Evolutionary conservation across 2,888 invertebrate species (phyloP), one percentile per base, ranked within the genome.

Genomic region (Limnephilus lunatus): DNA sequence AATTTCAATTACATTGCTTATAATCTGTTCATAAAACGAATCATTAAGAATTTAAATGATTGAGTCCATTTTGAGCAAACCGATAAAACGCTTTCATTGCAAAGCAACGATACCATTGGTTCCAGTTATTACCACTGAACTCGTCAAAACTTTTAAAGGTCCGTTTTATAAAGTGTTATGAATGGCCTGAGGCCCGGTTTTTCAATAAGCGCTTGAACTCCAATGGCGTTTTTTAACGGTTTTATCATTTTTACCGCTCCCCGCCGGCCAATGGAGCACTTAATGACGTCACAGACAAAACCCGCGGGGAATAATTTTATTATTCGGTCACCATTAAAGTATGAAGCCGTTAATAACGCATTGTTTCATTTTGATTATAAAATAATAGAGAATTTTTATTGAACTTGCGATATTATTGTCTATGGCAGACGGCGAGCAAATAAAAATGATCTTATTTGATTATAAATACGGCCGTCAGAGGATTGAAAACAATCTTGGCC

Each of bases 241-340:
- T 86, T 86, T 86, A 86, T 86, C 86, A 86, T 86, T 86, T 86
- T 86, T 30, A 86, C 44, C n/a, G 44, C 44, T 44, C 86, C 44
- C 86, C 44, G 86, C 30, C 86, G 48, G 86, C 86, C 86, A 86
- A 44, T 48, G 86, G 48, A 30, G 44, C 39, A 35, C 86, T 86
- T 19, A 44, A 44, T 44, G 86, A n/a, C 86, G 86, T 86, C 86
- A 48, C 86, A 39, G 39, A 86, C 86, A 86, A 86, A 83, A 86
- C 86, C 86, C 86, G 39, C 30, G 30, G 48, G 30, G 44, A 39
- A 68, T 68, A 68, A 68, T 68, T 25, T 86, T 39, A 86, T 86
- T 86, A 86, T 44, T 39, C 86, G 44, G 86, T 86, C n/a, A 48
- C 14, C 86, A 86, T 86, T 48, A 86, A 86, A 86, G 86, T 48